Evolutionary conservation across 2,888 invertebrate species (phyloP).

Genomic region (Dusona sp.): DNA sequence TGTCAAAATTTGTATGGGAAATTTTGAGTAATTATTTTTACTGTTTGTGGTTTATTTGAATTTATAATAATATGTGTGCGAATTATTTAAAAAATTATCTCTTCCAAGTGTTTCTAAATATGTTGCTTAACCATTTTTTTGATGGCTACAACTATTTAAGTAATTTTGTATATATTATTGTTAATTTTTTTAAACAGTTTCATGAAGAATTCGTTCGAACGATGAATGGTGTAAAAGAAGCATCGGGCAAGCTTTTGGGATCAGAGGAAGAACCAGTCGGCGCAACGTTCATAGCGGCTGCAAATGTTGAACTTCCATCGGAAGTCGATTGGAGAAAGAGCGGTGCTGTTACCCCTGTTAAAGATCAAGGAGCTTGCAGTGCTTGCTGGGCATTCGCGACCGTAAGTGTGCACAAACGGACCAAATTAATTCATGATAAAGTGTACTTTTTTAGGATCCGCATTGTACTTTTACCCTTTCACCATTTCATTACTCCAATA

Average conservation of each 20-base stretch:
- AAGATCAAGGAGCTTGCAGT: conserved; percentile 93
- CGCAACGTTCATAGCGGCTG: conserved; percentile 88
- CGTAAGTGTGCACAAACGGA: too few relatives aligned
- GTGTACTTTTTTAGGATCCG: conserved; percentile 12
- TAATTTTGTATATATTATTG: too few relatives aligned
- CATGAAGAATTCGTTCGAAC: conserved; percentile 92
- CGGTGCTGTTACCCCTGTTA: conserved; percentile 94
- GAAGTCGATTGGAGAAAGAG: conserved; percentile 93
- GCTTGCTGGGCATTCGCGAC: too few relatives aligned
- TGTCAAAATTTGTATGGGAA: neutral
- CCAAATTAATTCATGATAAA: too few relatives aligned
- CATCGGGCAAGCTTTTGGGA: conserved; percentile 70
- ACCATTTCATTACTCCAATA: neutral
- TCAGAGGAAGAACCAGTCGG: conserved; percentile 76
- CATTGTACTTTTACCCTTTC: neutral
- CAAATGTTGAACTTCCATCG: conserved; percentile 90
- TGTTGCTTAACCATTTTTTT: neutral
- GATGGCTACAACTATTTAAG: neutral
- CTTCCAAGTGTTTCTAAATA: neutral
- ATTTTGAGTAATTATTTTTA: neutral
- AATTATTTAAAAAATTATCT: too few relatives aligned
- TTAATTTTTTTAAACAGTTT: conserved; percentile 82
- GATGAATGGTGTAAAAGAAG: conserved; percentile 89
- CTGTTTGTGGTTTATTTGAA: too few relatives aligned
- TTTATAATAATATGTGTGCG: too few relatives aligned